A percentile compares a stretch with the other conserved stretches of the same genome.
These are phyloP conservation scores for Leptobrachium leishanense DNA, from an alignment of 2,113 vertebrate genomes.

Conservation along the genomic window DNA sequence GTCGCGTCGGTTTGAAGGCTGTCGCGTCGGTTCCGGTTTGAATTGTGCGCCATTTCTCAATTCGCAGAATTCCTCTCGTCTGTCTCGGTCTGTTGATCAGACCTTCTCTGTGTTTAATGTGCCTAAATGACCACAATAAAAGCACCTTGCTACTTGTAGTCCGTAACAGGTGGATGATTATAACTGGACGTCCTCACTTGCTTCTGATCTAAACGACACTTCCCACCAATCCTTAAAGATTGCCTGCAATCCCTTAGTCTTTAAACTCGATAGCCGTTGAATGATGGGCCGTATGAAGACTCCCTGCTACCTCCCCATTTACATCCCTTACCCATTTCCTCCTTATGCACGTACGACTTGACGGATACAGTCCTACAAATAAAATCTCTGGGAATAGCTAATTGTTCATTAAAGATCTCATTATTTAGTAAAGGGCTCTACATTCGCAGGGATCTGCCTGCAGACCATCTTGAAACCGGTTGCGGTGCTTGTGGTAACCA, in stretches of 20 bases:
- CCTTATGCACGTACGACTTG: no score
- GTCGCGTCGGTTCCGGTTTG: neutral
- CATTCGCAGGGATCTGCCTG: no score
- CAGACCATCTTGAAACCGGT: no score
- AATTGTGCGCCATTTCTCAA: neutral
- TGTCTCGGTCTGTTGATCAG: constrained; percentile 11
- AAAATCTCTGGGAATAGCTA: no score
- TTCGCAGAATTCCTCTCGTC: neutral
- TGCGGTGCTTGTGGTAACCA: no score
- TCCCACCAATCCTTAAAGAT: no score
- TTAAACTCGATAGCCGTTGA: neutral
- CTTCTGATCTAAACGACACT: no score
- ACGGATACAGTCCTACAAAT: no score
- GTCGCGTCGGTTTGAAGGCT: no score
- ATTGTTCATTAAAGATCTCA: no score
- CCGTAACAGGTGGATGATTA: neutral
- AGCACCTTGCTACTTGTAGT: neutral
- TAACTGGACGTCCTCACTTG: neutral
- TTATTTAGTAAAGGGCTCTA: no score
- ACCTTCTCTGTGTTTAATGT: neutral
- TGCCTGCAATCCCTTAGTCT: neutral
- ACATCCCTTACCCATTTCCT: no score
- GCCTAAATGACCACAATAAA: neutral
- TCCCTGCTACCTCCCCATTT: neutral
- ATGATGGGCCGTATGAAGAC: neutral